Evolutionary conservation across 1,140 invertebrate genomes (phyloP).

Genomic region (Chironomus tepperi): DNA sequence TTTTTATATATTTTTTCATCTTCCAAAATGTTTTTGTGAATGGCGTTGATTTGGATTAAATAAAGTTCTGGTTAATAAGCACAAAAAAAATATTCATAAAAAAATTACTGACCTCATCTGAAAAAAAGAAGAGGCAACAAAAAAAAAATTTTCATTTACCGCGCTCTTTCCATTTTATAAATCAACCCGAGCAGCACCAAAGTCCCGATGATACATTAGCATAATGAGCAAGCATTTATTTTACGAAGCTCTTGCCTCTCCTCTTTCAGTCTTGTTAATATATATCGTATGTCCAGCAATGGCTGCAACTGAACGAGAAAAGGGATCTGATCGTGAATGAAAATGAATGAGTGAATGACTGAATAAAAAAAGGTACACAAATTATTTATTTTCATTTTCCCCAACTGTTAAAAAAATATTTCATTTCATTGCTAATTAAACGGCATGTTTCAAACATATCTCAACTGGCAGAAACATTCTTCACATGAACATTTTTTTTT

Average conservation of each 20-base stretch:
- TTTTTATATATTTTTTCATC: too few relatives aligned
- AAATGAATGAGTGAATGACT: not conserved
- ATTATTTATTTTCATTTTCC: not conserved
- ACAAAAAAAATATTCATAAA: not conserved
- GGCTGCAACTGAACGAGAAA: not conserved
- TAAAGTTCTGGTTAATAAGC: not conserved
- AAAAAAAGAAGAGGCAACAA: not conserved
- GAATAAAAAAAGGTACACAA: not conserved
- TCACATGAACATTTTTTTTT: not conserved
- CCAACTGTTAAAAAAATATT: not conserved
- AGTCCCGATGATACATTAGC: conserved; percentile 10
- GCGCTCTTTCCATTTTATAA: not conserved
- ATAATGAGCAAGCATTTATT: conserved; percentile 19
- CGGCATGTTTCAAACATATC: not conserved
- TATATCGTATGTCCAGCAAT: not conserved
- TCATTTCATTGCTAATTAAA: conserved; percentile 21
- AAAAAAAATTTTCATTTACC: too few relatives aligned
- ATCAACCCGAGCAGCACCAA: not conserved
- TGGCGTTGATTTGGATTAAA: conserved; percentile 12
- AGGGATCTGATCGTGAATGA: not conserved
- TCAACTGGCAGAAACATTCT: not conserved
- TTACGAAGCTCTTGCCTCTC: not conserved
- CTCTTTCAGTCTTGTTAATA: not conserved
- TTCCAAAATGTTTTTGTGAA: not conserved
- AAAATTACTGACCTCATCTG: not conserved